A percentile compares a stretch with the other conserved stretches of the same genome.
These are phyloP conservation scores for Spicauda simplicius DNA, from an alignment of 2,888 invertebrate genomes.

Conservation along the genomic window DNA sequence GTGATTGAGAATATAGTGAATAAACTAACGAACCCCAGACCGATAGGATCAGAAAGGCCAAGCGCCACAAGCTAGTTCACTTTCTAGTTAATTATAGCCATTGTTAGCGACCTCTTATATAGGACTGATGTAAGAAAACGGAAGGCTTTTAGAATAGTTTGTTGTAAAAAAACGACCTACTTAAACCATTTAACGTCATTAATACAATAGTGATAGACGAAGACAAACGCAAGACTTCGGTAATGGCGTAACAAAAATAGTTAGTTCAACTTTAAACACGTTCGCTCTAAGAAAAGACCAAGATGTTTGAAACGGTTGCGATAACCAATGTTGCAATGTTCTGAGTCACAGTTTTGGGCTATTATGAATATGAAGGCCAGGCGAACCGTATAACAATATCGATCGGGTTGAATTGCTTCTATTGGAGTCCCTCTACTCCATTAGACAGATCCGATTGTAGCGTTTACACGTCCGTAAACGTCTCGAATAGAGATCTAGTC, in stretches of 20 bases:
- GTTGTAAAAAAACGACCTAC: conserved; percentile 26
- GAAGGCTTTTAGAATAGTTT: conserved; percentile 21
- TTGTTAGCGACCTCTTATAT: conserved; percentile 71
- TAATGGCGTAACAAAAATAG: conserved; percentile 28
- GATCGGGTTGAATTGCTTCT: conserved; percentile 57
- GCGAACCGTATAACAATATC: conserved; percentile 60
- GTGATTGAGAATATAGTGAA: conserved; percentile 74
- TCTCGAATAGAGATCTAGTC: conserved; percentile 29
- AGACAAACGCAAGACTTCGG: conserved; percentile 24
- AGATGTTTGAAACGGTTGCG: conserved; percentile 26
- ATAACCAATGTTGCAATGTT: conserved; percentile 53
- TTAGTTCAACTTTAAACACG: conserved; percentile 28
- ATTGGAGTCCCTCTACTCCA: conserved; percentile 43
- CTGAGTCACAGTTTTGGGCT: conserved; percentile 69
- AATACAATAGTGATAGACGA: conserved; percentile 18
- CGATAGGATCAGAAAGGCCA: conserved; percentile 75
- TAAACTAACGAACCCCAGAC: conserved; percentile 68
- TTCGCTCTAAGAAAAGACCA: conserved; percentile 26
- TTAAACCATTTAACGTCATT: conserved; percentile 24
- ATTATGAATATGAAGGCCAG: conserved; percentile 65
- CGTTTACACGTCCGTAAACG: conserved; percentile 35
- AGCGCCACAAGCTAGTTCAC: conserved; percentile 69
- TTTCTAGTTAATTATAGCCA: conserved; percentile 69
- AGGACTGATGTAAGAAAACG: conserved; percentile 28
- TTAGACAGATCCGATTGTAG: conserved; percentile 37